Conservation (phyloP, 2,113 vertebrate species). For the Girardinichthys multiradiatus region DNA sequence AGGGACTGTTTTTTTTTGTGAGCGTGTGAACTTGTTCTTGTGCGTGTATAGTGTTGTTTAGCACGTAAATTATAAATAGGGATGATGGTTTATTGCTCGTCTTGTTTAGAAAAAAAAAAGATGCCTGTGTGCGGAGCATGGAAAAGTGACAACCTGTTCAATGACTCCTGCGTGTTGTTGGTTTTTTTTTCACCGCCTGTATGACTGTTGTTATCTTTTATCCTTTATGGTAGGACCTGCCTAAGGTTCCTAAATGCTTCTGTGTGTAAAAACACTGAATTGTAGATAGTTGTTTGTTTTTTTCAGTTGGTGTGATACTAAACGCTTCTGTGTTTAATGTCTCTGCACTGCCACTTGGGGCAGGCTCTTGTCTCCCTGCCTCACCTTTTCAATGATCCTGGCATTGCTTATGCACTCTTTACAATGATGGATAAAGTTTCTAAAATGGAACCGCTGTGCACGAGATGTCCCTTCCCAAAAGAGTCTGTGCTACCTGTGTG, state of each 20-base stretch:
- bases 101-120: conserved; percentile 33
- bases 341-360: conserved; percentile 44
- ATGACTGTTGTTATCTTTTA: conserved; percentile 3
- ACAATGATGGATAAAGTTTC: conserved; percentile 33
- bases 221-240: conserved; percentile 23
- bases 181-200: conserved; percentile 13
- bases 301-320: conserved; percentile 42
- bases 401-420: conserved; percentile 44
- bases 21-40: conserved; percentile 19
- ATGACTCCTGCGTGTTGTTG: conserved; percentile 37
- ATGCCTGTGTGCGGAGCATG: conserved; percentile 59
- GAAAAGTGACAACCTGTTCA: conserved; percentile 66
- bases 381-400: conserved; percentile 74
- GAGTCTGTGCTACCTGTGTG: conserved; percentile 10
- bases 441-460: conserved; percentile 42
- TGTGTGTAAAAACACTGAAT: conserved; percentile 34
- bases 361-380: conserved; percentile 46
- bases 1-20: conserved; percentile 32
- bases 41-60: conserved; percentile 46
- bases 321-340: conserved; percentile 62
- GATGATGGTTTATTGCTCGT: conserved; percentile 56
- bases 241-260: conserved; percentile 22
- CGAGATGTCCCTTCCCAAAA: conserved; percentile 21
- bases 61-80: conserved; percentile 47
- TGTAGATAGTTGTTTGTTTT: conserved; percentile 41